Conservation (phyloP, 2,797 vertebrate species). For the Gila robusta region DNA sequence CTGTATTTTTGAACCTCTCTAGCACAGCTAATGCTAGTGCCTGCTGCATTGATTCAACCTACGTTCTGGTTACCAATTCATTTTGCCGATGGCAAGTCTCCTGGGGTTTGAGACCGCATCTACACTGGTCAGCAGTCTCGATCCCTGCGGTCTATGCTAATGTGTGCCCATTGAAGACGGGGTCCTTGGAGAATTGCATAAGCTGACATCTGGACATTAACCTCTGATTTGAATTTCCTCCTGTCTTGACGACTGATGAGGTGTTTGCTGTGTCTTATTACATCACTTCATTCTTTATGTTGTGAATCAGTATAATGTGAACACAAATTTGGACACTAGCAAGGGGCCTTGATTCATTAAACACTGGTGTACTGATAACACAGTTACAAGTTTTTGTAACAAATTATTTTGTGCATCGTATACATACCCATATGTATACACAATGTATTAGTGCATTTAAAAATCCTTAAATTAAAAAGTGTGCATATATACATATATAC, state of each 20-base stretch:
- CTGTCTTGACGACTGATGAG: constrained; percentile 21
- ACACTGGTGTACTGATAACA: background rate
- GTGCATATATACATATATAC: too few species aligned
- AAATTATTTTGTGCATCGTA: background rate
- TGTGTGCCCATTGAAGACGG: background rate
- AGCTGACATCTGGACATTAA: constrained; percentile 43
- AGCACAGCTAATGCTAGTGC: constrained; percentile 43
- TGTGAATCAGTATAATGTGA: background rate
- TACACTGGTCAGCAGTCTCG: constrained; percentile 41
- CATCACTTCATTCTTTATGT: background rate
- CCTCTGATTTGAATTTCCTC: constrained; percentile 37
- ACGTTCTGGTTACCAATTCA: constrained; percentile 63
- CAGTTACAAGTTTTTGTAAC: background rate
- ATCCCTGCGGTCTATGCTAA: constrained; percentile 28
- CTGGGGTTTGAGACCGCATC: constrained; percentile 49
- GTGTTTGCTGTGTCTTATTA: constrained; percentile 1
- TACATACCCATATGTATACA: too few species aligned
- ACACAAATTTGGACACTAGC: background rate
- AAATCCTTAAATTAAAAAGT: too few species aligned
- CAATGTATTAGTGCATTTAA: too few species aligned
- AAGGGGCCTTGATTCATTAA: background rate
- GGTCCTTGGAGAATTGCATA: constrained; percentile 20
- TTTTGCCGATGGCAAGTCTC: constrained; percentile 57
- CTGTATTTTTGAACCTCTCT: background rate
- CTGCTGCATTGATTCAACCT: constrained; percentile 57